Evolutionary conservation across 2,113 vertebrate species (phyloP).

Genomic region (Dromiciops gliroides): DNA sequence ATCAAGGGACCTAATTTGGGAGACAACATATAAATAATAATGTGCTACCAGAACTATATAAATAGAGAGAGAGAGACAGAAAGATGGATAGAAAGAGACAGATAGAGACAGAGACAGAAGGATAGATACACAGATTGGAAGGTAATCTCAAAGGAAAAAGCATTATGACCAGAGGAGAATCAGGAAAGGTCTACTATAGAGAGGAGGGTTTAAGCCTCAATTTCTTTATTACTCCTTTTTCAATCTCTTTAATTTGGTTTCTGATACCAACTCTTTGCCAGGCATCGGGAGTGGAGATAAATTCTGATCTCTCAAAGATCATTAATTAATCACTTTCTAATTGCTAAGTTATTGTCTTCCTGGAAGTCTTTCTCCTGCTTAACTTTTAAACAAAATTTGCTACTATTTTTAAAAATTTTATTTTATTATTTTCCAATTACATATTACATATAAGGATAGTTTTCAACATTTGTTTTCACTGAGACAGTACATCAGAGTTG

Average conservation of each 20-base stretch:
- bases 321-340: not conserved
- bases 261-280: not conserved
- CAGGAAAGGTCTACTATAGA: not conserved
- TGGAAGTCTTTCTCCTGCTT: not conserved
- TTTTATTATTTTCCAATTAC: too few relatives aligned
- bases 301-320: not conserved
- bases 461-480: too few relatives aligned
- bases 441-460: too few relatives aligned
- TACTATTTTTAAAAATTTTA: not conserved
- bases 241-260: not conserved
- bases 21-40: not conserved
- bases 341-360: not conserved
- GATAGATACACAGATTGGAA: not conserved
- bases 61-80: not conserved
- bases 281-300: not conserved
- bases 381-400: not conserved
- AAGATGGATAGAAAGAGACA: too few relatives aligned
- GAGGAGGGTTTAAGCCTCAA: not conserved
- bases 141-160: not conserved
- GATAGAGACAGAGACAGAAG: not conserved
- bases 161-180: not conserved
- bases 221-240: not conserved
- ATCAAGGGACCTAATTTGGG: not conserved
- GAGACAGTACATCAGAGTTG: too few relatives aligned
- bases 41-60: not conserved